Evolutionary conservation across 1,140 invertebrate species (phyloP).

Genomic region (Brachionus asplanchnoidis): DNA sequence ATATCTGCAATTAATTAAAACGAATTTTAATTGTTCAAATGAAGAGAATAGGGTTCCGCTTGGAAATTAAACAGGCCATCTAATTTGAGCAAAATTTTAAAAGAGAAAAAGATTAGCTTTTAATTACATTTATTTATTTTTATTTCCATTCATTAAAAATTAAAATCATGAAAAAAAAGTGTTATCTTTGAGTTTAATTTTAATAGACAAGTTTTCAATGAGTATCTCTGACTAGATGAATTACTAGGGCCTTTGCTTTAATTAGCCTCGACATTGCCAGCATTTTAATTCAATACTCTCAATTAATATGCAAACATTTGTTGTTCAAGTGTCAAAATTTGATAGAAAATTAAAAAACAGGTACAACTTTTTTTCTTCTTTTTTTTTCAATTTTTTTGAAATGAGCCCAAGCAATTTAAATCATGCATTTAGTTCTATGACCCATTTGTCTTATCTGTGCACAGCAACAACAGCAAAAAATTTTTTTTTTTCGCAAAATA

Average conservation of each 20-base stretch:
- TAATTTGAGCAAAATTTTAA: background rate
- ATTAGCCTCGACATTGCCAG: background rate
- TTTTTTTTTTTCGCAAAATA: no score
- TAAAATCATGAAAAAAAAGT: background rate
- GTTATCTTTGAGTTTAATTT: background rate
- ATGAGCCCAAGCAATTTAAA: background rate
- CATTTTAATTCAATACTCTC: background rate
- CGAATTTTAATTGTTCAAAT: background rate
- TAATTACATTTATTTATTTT: constrained; percentile 3
- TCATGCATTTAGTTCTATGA: no score
- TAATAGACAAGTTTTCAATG: constrained; percentile 15
- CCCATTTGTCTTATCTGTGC: no score
- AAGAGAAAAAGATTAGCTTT: background rate
- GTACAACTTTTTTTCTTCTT: background rate
- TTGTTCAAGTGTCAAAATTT: constrained; percentile 13
- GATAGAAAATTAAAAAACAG: background rate
- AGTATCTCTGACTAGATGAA: background rate
- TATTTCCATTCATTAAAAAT: background rate
- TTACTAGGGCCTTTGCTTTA: background rate
- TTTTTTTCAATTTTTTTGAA: background rate
- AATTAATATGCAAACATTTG: constrained; percentile 7
- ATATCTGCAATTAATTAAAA: background rate
- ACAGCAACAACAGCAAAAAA: no score
- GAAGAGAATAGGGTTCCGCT: background rate
- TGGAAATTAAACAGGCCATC: background rate